Evolutionary conservation across 2,113 vertebrate genomes (phyloP).

Genomic region (Leptocoma aspasia): DNA sequence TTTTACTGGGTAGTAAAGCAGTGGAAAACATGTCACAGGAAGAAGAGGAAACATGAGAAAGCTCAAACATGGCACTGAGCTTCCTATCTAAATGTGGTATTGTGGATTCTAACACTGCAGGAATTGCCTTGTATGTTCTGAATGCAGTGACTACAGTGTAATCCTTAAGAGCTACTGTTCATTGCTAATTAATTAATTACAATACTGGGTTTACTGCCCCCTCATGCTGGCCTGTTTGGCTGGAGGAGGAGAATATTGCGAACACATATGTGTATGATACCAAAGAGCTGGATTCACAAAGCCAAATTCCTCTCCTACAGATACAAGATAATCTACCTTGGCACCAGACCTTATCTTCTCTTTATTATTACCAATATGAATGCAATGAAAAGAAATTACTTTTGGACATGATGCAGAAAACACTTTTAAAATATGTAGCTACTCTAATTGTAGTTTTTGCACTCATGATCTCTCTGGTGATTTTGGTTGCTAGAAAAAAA

Average conservation of each 20-base stretch:
- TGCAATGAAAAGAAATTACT: not conserved
- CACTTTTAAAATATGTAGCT: not conserved
- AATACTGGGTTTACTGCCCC: not conserved
- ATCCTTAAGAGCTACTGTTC: not conserved
- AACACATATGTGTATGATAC: accelerated
- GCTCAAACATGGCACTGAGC: not conserved
- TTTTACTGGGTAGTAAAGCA: not conserved
- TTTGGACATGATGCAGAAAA: not conserved
- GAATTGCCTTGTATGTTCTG: not conserved
- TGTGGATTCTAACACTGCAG: not conserved
- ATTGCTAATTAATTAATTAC: not conserved
- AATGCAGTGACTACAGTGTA: not conserved
- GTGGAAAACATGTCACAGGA: not conserved
- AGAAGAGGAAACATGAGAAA: not conserved
- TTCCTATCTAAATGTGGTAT: not conserved
- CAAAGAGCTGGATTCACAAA: not conserved
- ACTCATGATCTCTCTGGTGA: not conserved
- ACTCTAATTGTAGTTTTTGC: not conserved
- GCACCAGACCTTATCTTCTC: not conserved
- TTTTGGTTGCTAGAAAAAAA: not conserved
- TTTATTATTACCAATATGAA: not conserved
- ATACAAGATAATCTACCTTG: not conserved
- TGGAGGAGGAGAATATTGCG: not conserved
- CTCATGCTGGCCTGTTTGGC: not conserved
- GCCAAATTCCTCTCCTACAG: not conserved